Evolutionary conservation across 2,797 vertebrate species (phyloP).

Genomic region (Ambastaia sidthimunki): DNA sequence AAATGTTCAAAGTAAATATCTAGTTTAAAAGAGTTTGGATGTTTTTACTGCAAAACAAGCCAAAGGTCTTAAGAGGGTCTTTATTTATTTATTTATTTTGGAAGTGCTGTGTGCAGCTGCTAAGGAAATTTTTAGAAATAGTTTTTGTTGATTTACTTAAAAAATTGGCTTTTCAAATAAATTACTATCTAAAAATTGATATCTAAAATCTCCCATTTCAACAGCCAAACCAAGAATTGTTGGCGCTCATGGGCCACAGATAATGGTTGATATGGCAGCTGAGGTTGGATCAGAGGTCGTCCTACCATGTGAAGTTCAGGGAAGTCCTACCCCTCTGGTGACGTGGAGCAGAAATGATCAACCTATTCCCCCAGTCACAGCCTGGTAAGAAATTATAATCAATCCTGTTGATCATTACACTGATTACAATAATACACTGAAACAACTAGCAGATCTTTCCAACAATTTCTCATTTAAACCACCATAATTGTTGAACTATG

Average conservation of each 20-base stretch:
- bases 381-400: slow-evolving; percentile 77
- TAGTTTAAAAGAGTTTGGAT: background rate
- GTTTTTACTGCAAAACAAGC: background rate
- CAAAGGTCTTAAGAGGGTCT: background rate
- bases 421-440: background rate
- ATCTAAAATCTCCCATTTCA: background rate
- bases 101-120: no score
- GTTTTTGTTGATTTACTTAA: background rate
- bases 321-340: slow-evolving; percentile 83
- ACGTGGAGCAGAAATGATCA: slow-evolving; percentile 84
- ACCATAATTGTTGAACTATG: background rate
- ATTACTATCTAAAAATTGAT: background rate
- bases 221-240: slow-evolving; percentile 85
- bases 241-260: slow-evolving; percentile 62
- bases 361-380: slow-evolving; percentile 75
- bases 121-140: no score
- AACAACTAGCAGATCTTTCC: background rate
- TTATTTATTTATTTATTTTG: no score
- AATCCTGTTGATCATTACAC: background rate
- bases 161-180: background rate
- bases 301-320: slow-evolving; percentile 85
- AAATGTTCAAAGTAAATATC: background rate
- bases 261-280: slow-evolving; percentile 72
- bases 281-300: slow-evolving; percentile 83
- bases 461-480: background rate